Evolutionary conservation across 1,140 invertebrate genomes (phyloP).

Genomic region (Papilio dardanus): DNA sequence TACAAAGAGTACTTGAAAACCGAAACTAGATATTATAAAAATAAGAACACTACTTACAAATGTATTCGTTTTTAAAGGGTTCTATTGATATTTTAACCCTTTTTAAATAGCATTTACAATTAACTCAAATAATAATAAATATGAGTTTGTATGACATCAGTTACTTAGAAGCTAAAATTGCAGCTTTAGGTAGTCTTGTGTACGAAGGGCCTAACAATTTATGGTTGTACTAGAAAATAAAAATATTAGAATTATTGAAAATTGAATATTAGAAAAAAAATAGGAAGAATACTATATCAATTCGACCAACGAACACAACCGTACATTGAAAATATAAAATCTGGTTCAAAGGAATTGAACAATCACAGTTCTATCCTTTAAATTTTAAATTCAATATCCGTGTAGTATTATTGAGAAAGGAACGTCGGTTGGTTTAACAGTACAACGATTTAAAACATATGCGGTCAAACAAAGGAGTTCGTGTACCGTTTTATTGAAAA

Average conservation of each 20-base stretch:
- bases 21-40: neutral
- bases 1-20: neutral
- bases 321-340: slow-evolving; percentile 16
- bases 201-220: no score
- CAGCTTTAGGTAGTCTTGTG: no score
- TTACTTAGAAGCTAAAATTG: no score
- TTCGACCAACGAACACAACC: neutral
- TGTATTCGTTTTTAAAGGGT: neutral
- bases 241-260: no score
- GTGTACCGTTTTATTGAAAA: slow-evolving; percentile 26
- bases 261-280: no score
- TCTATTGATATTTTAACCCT: neutral
- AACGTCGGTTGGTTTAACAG: neutral
- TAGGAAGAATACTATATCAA: neutral
- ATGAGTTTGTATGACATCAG: no score
- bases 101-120: no score
- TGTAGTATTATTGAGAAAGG: neutral
- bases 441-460: slow-evolving; percentile 25
- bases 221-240: no score
- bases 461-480: slow-evolving; percentile 30
- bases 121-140: no score
- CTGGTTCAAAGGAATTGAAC: neutral
- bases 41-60: neutral
- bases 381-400: slow-evolving; percentile 29
- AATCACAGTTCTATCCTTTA: slow-evolving; percentile 8